Evolutionary conservation across 2,888 invertebrate species (phyloP), one percentile per base, ranked within the genome.

Genomic region (Dryomyza anilis): DNA sequence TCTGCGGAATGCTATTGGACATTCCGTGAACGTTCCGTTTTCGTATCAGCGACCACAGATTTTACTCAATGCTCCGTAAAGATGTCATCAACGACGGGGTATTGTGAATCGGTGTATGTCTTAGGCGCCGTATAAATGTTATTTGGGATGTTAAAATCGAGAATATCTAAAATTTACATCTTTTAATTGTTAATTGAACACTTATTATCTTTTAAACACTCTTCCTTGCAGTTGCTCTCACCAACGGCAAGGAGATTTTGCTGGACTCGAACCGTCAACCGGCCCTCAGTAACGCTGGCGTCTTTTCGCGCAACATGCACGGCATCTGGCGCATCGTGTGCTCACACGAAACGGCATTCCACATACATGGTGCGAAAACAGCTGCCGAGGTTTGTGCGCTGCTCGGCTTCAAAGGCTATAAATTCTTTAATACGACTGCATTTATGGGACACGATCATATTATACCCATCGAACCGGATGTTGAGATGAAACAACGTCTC

Each of bases 261-360:
- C 79, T 88, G 57, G 91, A 91, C 76, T 78, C 85, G 48, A 88
- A 89, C 72, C 85, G 85, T 53, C 86, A 86, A 70, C 90, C 92
- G 1, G 81, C 83, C 65, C 79, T 90, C 6, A 86, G 84, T 68
- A 80, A 83, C 58, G 85, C 86, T 71, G 93, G 93, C 23, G 84
- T 89, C 62, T 79, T 92, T 56, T 87, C 89, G 0, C 85, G 86
- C 73, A 88, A 88, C 71, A 79, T 81, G n/a, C 81, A 86, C 27
- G 88, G 88, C 2, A 76, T 84, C 50, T 93, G 93, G 93, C 85
- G 84, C 58, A 85, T 90, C 2, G 81, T 88, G 1, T 93, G 92
- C 75, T 84, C 86, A 68, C 82, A 86, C 50, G 85, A 81, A 67
- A 71, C 75, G 7, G 61, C 64, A 33, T 73, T 72, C 53, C 57